Conservation (phyloP, 2,888 invertebrate species). For the Crocallis elinguaria region DNA sequence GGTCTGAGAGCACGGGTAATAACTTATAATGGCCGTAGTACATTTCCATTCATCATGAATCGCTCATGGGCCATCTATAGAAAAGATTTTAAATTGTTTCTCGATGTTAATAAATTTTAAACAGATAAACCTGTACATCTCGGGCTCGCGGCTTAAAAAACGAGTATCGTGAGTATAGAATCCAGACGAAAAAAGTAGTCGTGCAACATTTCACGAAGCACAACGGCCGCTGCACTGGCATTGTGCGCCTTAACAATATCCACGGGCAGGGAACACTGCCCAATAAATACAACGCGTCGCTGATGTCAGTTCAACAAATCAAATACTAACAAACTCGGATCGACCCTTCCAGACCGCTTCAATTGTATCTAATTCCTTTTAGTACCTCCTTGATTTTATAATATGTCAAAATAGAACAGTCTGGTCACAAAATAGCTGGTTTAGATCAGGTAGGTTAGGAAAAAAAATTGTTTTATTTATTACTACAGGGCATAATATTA, state of each 20-base stretch:
- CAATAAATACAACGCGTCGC: slow-evolving; percentile 74
- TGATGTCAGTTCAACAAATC: slow-evolving; percentile 77
- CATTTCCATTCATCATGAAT: slow-evolving; percentile 77
- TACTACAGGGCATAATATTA: too few species aligned
- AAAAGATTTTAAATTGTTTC: slow-evolving; percentile 83
- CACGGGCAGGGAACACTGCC: slow-evolving; percentile 69
- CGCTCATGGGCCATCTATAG: slow-evolving; percentile 74
- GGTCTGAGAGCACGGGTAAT: slow-evolving; percentile 53
- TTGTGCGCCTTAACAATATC: slow-evolving; percentile 83
- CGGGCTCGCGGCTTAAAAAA: slow-evolving; percentile 82
- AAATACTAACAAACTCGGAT: slow-evolving; percentile 74
- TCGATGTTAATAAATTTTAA: slow-evolving; percentile 85
- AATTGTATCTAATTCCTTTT: slow-evolving; percentile 55
- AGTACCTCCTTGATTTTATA: neutral
- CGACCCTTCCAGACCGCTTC: slow-evolving; percentile 73
- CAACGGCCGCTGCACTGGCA: slow-evolving; percentile 81
- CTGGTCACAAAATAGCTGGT: too few species aligned
- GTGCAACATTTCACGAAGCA: slow-evolving; percentile 84
- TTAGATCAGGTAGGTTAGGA: too few species aligned
- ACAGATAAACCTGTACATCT: slow-evolving; percentile 85
- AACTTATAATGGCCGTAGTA: slow-evolving; percentile 64
- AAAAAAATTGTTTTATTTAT: too few species aligned
- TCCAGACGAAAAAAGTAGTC: slow-evolving; percentile 85
- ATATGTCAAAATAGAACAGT: too few species aligned
- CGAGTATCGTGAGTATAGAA: slow-evolving; percentile 81